Evolutionary conservation across 1,140 invertebrate species (phyloP).

Genomic region (Megathymus violae): DNA sequence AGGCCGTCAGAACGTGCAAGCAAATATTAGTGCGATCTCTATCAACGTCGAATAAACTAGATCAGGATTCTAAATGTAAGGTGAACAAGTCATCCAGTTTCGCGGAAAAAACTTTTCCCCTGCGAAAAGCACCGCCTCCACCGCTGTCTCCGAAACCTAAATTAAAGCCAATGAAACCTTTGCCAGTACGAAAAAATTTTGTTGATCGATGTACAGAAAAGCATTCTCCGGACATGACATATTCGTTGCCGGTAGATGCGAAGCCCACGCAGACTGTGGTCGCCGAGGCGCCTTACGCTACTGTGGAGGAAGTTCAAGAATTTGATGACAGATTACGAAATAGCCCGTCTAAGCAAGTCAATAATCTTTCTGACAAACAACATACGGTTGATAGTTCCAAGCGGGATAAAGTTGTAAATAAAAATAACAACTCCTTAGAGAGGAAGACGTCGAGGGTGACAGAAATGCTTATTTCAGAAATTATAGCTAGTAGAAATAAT

Average conservation of each 20-base stretch:
- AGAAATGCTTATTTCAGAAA: slow-evolving; percentile 82
- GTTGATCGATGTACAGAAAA: slow-evolving; percentile 57
- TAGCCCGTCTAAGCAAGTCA: slow-evolving; percentile 58
- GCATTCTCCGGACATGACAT: slow-evolving; percentile 69
- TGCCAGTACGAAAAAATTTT: slow-evolving; percentile 60
- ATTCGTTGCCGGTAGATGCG: slow-evolving; percentile 74
- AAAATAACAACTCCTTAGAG: slow-evolving; percentile 70
- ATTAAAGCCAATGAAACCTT: slow-evolving; percentile 76
- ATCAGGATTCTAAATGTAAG: slow-evolving; percentile 75
- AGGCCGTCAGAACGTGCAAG: slow-evolving; percentile 79
- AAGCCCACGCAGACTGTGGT: slow-evolving; percentile 54
- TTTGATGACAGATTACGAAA: slow-evolving; percentile 71
- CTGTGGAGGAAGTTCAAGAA: slow-evolving; percentile 69
- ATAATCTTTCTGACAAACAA: slow-evolving; percentile 48
- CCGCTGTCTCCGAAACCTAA: slow-evolving; percentile 81
- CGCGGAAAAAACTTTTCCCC: slow-evolving; percentile 78
- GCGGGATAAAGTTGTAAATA: slow-evolving; percentile 56
- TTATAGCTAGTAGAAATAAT: slow-evolving; percentile 79
- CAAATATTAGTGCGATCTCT: slow-evolving; percentile 81
- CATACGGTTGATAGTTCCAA: slow-evolving; percentile 41
- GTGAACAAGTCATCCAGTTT: slow-evolving; percentile 81
- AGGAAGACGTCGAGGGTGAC: slow-evolving; percentile 77
- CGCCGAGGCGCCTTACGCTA: slow-evolving; percentile 70
- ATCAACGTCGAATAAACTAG: slow-evolving; percentile 77
- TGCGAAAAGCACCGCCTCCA: slow-evolving; percentile 81